These are phyloP conservation scores for Periophthalmus magnuspinnatus DNA, from an alignment of 2,797 vertebrate genomes.

Conservation along the genomic window DNA sequence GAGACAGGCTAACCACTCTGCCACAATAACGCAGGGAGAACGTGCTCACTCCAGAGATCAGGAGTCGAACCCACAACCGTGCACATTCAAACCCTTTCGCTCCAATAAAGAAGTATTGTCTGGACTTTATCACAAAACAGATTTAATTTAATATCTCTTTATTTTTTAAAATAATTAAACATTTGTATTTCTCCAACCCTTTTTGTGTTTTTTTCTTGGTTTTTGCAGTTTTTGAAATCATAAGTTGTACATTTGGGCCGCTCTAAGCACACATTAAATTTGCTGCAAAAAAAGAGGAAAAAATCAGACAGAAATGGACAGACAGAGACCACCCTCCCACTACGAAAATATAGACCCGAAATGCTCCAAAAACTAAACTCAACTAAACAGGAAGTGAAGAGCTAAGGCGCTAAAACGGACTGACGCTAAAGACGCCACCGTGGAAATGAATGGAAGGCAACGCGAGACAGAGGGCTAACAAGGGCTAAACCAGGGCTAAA, in stretches of 20 bases:
- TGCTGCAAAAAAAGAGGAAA: slow-evolving; percentile 42
- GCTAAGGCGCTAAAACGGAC: not conserved
- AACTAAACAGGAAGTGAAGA: not conserved
- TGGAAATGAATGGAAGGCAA: not conserved
- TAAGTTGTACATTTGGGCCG: slow-evolving; percentile 69
- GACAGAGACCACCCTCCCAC: slow-evolving; percentile 25
- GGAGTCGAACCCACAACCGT: no score
- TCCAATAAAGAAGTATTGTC: slow-evolving; percentile 58
- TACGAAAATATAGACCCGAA: slow-evolving; percentile 2
- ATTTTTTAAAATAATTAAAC: slow-evolving; percentile 87
- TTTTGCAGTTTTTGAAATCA: slow-evolving; percentile 63
- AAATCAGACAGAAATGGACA: slow-evolving; percentile 47
- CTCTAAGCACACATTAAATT: slow-evolving; percentile 74
- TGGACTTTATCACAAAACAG: slow-evolving; percentile 82
- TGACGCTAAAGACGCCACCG: not conserved
- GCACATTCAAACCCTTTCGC: slow-evolving; percentile 40
- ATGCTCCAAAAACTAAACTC: not conserved
- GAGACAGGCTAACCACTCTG: no score
- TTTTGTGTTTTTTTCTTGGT: slow-evolving; percentile 45
- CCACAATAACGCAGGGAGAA: not conserved
- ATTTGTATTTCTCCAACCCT: slow-evolving; percentile 83
- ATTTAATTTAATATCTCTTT: slow-evolving; percentile 87
- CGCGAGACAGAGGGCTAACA: not conserved
- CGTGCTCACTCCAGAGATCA: not conserved
- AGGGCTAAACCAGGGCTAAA: not conserved